phyloP scores from a whole-genome alignment of 2,888 invertebrate genomes.

The Drosophila melanosoma region DNA sequence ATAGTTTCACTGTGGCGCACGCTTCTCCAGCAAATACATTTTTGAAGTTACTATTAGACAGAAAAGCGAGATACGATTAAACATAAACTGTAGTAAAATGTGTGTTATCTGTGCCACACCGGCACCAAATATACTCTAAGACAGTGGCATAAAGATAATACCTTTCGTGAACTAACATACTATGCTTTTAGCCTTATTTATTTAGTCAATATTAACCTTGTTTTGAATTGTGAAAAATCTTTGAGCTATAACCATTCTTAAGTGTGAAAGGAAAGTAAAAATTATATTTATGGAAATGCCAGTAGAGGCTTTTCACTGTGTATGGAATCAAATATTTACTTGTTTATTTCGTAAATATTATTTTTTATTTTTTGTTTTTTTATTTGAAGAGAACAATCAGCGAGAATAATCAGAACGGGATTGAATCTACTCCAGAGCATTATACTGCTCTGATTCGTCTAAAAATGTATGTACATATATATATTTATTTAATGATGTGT shows the following conservation, averaged over 20 bases:
- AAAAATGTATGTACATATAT: not conserved
- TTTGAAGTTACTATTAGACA: constrained; percentile 29
- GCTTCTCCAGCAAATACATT: constrained; percentile 60
- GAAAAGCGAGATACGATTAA: constrained; percentile 12
- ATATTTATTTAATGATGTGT: not conserved
- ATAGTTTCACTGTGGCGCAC: constrained; percentile 39
- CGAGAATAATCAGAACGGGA: not conserved
- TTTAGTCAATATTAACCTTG: not conserved
- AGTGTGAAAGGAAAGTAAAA: not conserved
- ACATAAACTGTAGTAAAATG: constrained; percentile 1
- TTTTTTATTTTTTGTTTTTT: not conserved
- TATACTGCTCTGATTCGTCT: not conserved
- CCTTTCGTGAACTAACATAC: not conserved
- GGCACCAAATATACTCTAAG: constrained; percentile 26
- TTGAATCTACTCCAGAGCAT: not conserved
- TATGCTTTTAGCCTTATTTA: not conserved
- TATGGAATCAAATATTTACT: not conserved
- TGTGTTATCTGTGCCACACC: constrained; percentile 25
- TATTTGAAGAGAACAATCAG: not conserved
- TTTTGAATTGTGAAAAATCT: not conserved
- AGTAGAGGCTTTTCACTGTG: not conserved
- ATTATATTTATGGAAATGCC: not conserved
- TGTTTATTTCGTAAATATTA: not conserved
- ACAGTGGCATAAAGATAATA: constrained; percentile 20
- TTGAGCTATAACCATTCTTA: not conserved